Conservation (phyloP, 2,888 invertebrate species). For the Tyria jacobaeae region DNA sequence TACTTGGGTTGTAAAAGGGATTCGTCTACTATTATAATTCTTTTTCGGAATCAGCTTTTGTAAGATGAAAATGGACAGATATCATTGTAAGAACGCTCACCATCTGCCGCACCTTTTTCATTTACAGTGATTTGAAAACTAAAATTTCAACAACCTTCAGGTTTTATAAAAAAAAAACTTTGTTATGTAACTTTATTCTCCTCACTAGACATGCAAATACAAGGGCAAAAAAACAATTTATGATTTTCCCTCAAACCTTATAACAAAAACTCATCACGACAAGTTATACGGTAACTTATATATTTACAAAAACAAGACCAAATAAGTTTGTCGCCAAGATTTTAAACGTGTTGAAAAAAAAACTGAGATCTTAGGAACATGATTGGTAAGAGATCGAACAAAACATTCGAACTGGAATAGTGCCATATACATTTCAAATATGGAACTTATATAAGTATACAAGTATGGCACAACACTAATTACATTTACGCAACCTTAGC, state of each 20-base stretch:
- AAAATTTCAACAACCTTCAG: background rate
- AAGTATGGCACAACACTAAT: constrained; percentile 68
- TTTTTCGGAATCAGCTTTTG: background rate
- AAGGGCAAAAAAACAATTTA: constrained; percentile 72
- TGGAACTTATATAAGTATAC: constrained; percentile 47
- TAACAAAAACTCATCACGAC: constrained; percentile 66
- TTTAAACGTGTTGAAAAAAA: constrained; percentile 41
- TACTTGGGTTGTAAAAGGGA: background rate
- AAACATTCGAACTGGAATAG: constrained; percentile 51
- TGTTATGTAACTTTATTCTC: constrained; percentile 82
- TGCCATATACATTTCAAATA: constrained; percentile 48
- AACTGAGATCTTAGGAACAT: constrained; percentile 64
- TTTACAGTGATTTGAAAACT: too few relatives aligned
- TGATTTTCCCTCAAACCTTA: constrained; percentile 63
- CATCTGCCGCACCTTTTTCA: too few relatives aligned
- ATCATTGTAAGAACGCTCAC: background rate
- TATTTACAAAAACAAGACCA: constrained; percentile 62
- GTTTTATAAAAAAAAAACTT: constrained; percentile 51
- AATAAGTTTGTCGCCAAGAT: constrained; percentile 48
- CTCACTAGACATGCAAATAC: constrained; percentile 84
- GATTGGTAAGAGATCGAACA: constrained; percentile 64
- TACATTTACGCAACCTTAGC: constrained; percentile 58
- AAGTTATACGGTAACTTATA: constrained; percentile 76
- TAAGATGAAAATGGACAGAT: background rate
- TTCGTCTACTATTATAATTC: too few relatives aligned